Base-by-base conservation (phyloP, 2,113 vertebrate genomes). In the Hyla sarda region DNA sequence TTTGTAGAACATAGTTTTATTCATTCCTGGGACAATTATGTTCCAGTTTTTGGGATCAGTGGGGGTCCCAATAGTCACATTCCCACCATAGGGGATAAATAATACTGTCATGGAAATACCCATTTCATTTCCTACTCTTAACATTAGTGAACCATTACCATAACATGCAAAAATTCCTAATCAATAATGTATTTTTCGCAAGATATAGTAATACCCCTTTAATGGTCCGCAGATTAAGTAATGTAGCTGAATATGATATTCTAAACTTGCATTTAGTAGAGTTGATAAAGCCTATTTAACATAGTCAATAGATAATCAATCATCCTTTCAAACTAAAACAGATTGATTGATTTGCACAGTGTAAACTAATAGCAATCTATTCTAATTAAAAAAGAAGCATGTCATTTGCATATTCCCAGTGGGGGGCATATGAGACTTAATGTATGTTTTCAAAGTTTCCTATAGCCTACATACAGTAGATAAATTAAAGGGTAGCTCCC, bases 261-360 rank as follows among this genome's bases (percentile, higher is more conserved):
- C 41, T 72, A 73, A 54, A 67, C 54, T 45, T 23, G 23, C 45
- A 56, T 58, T 83, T 34, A 71, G 34, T 52, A 25, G 28, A 83
- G 67, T 74, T 41, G 37, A 58, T 58, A 83, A 83, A 58, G 58
- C 32, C 82, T 74, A 14, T 25, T 37, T 56, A 73, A 54, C 73
- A 25, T 17, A 82, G 16, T 74, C 82, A 74, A 83, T 83, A 58
- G 10, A 74, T 83, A 74, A 82, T 82, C 47, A 73, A 74, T 74
- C 67, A 58, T 83, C 41, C 32, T 58, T 74, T 74, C 37, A 74
- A 56, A 54, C 13, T 45, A n/a, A 45, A 73, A 74, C 30, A 30
- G 21, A 23, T 25, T 83, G 37, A 58, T 14, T 41, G 21, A 74
- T 80, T 80, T 80, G n/a, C 32, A 62, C 25, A 45, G 2, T 80